Conservation (phyloP, 2,888 invertebrate genomes). For the Piscicola geometra region DNA sequence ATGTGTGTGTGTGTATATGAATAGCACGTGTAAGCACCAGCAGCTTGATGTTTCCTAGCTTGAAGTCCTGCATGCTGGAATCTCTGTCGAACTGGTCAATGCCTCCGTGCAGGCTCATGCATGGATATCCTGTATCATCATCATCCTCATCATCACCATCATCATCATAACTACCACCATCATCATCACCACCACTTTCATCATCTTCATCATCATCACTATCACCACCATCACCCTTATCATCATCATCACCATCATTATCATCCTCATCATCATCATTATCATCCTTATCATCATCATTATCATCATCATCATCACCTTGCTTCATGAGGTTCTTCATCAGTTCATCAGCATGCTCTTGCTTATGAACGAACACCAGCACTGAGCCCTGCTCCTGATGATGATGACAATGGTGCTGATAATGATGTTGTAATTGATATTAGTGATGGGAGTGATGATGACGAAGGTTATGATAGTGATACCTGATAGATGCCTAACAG, state of each 20-base stretch:
- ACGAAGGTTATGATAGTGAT: no score
- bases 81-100: slow-evolving; percentile 99
- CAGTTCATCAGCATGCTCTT: slow-evolving; percentile 85
- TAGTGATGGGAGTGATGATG: no score
- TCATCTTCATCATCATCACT: no score
- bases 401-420: no score
- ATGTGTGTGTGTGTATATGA: not conserved
- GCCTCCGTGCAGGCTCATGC: slow-evolving; percentile 95
- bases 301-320: slow-evolving; percentile 49
- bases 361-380: slow-evolving; percentile 96
- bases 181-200: no score
- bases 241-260: no score
- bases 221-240: no score
- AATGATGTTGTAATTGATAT: no score
- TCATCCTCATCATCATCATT: no score
- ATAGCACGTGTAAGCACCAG: slow-evolving; percentile 63
- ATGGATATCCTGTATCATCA: slow-evolving; percentile 67
- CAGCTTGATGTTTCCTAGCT: slow-evolving; percentile 81
- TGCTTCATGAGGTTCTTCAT: slow-evolving; percentile 88
- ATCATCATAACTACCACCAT: no score
- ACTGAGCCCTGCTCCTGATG: slow-evolving; percentile 74
- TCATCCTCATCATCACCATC: no score
- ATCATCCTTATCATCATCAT: no score
- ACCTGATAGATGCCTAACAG: slow-evolving; percentile 73
- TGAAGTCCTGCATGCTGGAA: slow-evolving; percentile 94